Evolutionary conservation across 1,140 invertebrate species (phyloP).

Genomic region (Saccostrea glomerata): DNA sequence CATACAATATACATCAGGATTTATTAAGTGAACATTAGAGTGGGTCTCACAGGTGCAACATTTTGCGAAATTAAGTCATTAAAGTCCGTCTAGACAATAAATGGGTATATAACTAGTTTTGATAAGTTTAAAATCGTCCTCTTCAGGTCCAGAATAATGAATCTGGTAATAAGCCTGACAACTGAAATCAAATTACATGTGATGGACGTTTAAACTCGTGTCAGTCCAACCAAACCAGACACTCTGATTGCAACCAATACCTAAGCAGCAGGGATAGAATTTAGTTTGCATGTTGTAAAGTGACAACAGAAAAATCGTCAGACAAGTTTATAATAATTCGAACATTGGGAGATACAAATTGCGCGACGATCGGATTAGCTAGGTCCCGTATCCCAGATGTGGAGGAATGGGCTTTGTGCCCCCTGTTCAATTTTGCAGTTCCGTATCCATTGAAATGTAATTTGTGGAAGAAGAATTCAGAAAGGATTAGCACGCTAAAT

Average conservation of each 20-base stretch:
- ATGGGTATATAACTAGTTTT: background rate
- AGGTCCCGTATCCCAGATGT: background rate
- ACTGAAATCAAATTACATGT: background rate
- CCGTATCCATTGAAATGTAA: slow-evolving; percentile 25
- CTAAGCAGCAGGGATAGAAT: background rate
- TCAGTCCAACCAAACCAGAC: background rate
- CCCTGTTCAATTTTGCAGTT: background rate
- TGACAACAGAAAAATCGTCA: background rate
- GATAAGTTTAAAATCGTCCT: background rate
- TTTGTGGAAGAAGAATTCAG: background rate
- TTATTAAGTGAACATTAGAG: background rate
- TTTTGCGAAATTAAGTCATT: background rate
- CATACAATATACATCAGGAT: background rate
- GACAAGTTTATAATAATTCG: background rate
- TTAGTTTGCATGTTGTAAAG: background rate
- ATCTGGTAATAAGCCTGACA: background rate
- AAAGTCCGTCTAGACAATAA: background rate
- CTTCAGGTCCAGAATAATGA: background rate
- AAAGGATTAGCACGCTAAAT: background rate
- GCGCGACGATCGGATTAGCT: background rate
- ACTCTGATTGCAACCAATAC: background rate
- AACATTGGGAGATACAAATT: background rate
- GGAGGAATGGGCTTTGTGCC: background rate
- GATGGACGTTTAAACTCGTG: background rate
- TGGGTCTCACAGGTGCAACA: background rate